These are phyloP conservation scores for Electrophaes corylata DNA, from an alignment of 2,888 invertebrate genomes.

Conservation along the genomic window DNA sequence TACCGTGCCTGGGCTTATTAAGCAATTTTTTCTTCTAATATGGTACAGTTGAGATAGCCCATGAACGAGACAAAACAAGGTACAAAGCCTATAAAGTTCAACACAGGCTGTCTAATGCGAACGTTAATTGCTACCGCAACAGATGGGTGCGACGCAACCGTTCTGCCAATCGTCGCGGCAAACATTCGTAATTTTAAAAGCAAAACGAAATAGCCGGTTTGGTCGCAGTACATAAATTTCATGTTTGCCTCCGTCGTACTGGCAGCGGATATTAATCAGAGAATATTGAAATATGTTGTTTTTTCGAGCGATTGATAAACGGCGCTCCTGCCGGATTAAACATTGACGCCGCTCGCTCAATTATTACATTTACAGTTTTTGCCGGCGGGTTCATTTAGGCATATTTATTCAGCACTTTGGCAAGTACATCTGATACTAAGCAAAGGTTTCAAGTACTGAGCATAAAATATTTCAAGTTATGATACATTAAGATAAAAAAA, in stretches of 20 bases:
- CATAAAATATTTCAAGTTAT: too few relatives aligned
- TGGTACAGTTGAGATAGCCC: slow-evolving; percentile 10
- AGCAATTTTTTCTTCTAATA: too few relatives aligned
- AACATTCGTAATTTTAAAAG: slow-evolving; percentile 83
- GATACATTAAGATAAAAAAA: too few relatives aligned
- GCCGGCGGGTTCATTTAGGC: slow-evolving; percentile 29
- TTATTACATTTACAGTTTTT: slow-evolving; percentile 60
- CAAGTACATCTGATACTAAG: too few relatives aligned
- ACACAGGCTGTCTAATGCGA: slow-evolving; percentile 60
- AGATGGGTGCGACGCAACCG: slow-evolving; percentile 77
- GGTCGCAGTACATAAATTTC: slow-evolving; percentile 83
- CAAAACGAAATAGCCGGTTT: slow-evolving; percentile 80
- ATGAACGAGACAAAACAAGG: slow-evolving; percentile 38
- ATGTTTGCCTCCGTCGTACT: slow-evolving; percentile 80
- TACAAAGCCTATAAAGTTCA: slow-evolving; percentile 28
- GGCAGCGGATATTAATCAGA: slow-evolving; percentile 84
- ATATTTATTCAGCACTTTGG: slow-evolving; percentile 18
- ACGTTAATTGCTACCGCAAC: slow-evolving; percentile 77
- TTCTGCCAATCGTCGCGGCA: slow-evolving; percentile 75
- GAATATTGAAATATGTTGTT: slow-evolving; percentile 85
- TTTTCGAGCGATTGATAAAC: slow-evolving; percentile 82
- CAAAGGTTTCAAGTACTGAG: too few relatives aligned
- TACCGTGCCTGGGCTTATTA: too few relatives aligned
- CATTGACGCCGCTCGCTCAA: slow-evolving; percentile 75
- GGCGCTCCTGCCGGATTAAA: slow-evolving; percentile 76